Evolutionary conservation across 2,113 vertebrate species (phyloP).

Genomic region (Dunckerocampus dactyliophorus): DNA sequence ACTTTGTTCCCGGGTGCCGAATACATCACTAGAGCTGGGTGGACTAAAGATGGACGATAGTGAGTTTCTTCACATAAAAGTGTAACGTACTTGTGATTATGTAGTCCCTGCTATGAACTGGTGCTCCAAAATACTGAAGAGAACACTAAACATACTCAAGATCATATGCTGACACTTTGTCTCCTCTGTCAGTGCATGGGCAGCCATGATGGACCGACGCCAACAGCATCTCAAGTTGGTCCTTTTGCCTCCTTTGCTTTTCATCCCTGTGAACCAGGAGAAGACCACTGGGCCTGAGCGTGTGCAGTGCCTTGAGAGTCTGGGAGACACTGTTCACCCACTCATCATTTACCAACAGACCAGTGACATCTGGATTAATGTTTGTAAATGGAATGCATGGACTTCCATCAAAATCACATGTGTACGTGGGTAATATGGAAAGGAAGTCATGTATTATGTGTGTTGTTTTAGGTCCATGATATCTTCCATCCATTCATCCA

Average conservation of each 20-base stretch:
- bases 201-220: slow-evolving; percentile 88
- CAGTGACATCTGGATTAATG: slow-evolving; percentile 95
- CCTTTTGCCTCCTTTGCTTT: slow-evolving; percentile 85
- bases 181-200: slow-evolving; percentile 82
- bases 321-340: slow-evolving; percentile 81
- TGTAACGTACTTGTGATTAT: background rate
- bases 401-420: background rate
- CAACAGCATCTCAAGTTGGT: slow-evolving; percentile 89
- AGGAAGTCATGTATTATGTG: background rate
- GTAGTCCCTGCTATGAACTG: too few relatives aligned
- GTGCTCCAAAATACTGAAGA: too few relatives aligned
- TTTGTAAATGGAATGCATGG: slow-evolving; percentile 52
- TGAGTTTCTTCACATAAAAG: slow-evolving; percentile 49
- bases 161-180: background rate
- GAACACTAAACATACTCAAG: too few relatives aligned
- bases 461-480: slow-evolving; percentile 82
- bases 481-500: slow-evolving; percentile 95
- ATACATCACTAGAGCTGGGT: slow-evolving; percentile 91
- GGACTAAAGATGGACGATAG: slow-evolving; percentile 93
- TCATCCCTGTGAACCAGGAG: slow-evolving; percentile 79
- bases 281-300: slow-evolving; percentile 78
- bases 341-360: slow-evolving; percentile 89
- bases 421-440: background rate
- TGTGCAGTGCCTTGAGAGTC: slow-evolving; percentile 62
- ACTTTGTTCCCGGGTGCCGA: slow-evolving; percentile 85